phyloP scores from a whole-genome alignment of 1,140 invertebrate genomes.

The Drosophila tani region DNA sequence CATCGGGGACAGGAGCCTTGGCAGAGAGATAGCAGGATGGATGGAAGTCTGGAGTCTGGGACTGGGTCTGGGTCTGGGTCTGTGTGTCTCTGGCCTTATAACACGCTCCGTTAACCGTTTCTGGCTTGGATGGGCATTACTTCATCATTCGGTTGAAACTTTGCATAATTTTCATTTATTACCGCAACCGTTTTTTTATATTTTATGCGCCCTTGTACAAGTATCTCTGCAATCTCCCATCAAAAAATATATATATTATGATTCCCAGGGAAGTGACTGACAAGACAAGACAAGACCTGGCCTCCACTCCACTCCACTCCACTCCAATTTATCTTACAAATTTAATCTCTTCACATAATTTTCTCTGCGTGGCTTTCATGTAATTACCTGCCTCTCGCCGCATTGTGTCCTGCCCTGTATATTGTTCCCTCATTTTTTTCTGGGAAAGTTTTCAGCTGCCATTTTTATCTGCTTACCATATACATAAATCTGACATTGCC shows the following conservation, averaged over 20 bases:
- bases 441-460: constrained; percentile 69
- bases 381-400: constrained; percentile 67
- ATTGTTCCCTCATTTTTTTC: constrained; percentile 4
- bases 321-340: constrained; percentile 81
- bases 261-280: constrained; percentile 58
- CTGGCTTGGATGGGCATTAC: constrained; percentile 72
- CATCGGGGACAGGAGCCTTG: constrained; percentile 40
- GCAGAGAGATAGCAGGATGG: background rate
- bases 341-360: constrained; percentile 83
- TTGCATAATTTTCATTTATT: constrained; percentile 83
- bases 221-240: constrained; percentile 60
- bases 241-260: constrained; percentile 53
- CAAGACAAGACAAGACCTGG: constrained; percentile 17
- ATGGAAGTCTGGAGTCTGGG: constrained; percentile 11
- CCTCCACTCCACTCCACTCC: constrained; percentile 57
- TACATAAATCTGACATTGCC: constrained; percentile 18
- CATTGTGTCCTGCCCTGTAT: constrained; percentile 16
- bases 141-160: constrained; percentile 79
- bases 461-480: constrained; percentile 27
- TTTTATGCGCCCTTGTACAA: constrained; percentile 47
- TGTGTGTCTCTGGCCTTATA: constrained; percentile 59
- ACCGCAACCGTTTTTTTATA: constrained; percentile 66
- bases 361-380: constrained; percentile 72
- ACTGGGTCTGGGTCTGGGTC: constrained; percentile 9
- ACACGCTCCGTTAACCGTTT: constrained; percentile 80